A percentile compares a stretch with the other conserved stretches of the same genome.
Evolutionary conservation across 2,888 invertebrate species (phyloP).

Genomic region (Volucella bombylans): DNA sequence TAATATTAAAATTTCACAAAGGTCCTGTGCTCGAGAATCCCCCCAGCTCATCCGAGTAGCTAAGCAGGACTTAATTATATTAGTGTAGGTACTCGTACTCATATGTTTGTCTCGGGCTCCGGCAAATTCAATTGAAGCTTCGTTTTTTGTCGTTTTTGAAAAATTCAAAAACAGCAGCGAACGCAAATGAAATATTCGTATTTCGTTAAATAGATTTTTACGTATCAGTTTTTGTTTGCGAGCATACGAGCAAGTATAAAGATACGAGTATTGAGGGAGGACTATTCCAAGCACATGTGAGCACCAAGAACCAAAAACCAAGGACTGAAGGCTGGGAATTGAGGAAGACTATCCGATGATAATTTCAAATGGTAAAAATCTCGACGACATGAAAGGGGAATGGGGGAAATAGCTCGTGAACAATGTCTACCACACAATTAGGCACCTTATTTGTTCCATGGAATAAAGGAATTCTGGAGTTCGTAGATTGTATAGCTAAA

Average conservation of each 20-base stretch:
- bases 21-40: constrained; percentile 62
- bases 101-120: constrained; percentile 29
- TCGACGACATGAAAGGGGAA: constrained; percentile 38
- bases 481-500: constrained; percentile 60
- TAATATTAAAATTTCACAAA: constrained; percentile 73
- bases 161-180: constrained; percentile 72
- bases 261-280: constrained; percentile 38
- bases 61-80: constrained; percentile 68
- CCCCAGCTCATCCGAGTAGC: constrained; percentile 67
- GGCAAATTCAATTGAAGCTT: constrained; percentile 68
- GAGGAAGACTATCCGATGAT: constrained; percentile 43
- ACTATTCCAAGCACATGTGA: constrained; percentile 30
- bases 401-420: constrained; percentile 62
- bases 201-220: constrained; percentile 71
- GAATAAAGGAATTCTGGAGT: constrained; percentile 69
- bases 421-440: constrained; percentile 74
- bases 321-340: constrained; percentile 19
- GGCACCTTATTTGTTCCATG: constrained; percentile 72
- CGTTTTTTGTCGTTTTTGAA: constrained; percentile 60
- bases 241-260: constrained; percentile 19
- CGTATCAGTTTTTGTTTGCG: constrained; percentile 56
- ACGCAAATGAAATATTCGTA: constrained; percentile 63
- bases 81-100: constrained; percentile 38
- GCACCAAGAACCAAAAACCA: constrained; percentile 11
- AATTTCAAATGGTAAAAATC: constrained; percentile 69